Evolutionary conservation across 2,113 vertebrate genomes (phyloP).

Genomic region (Romanogobio albipinnatus): DNA sequence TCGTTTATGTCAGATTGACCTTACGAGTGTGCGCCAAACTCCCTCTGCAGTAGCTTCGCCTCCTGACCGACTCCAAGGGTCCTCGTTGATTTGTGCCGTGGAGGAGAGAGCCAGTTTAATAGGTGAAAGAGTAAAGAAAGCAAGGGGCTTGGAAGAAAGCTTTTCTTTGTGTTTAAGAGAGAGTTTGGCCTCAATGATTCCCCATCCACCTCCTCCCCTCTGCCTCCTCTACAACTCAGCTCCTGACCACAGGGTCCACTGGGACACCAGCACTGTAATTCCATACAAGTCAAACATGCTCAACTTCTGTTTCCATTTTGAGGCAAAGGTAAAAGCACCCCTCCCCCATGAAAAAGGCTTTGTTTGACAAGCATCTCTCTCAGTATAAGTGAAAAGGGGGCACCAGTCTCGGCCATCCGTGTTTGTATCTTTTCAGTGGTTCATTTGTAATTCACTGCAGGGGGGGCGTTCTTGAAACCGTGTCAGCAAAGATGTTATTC

Average conservation of each 20-base stretch:
- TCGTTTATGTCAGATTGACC: conserved; percentile 28
- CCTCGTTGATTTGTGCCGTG: conserved; percentile 16
- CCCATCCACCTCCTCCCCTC: conserved; percentile 20
- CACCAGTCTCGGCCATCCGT: neutral
- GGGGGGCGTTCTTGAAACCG: neutral
- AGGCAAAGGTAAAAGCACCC: conserved; percentile 41
- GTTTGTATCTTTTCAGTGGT: conserved; percentile 23
- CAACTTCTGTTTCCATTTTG: conserved; percentile 59
- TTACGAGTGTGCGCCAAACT: conserved; percentile 3
- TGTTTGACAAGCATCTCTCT: conserved; percentile 52
- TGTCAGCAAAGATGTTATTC: conserved; percentile 34
- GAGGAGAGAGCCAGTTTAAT: conserved; percentile 51
- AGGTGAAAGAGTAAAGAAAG: conserved; percentile 53
- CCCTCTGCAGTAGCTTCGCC: conserved; percentile 1
- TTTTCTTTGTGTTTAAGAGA: conserved; percentile 53
- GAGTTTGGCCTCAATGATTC: conserved; percentile 47
- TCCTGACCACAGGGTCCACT: conserved; percentile 40
- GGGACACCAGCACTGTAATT: conserved; percentile 55
- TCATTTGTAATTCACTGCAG: conserved; percentile 28
- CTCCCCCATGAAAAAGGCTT: conserved; percentile 56
- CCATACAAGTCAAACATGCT: conserved; percentile 58
- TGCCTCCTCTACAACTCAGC: conserved; percentile 25
- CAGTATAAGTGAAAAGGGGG: conserved; percentile 16
- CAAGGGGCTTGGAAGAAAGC: conserved; percentile 50
- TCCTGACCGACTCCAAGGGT: conserved; percentile 28